Conservation (phyloP, 2,113 vertebrate genomes). For the Prunella fulvescens region DNA sequence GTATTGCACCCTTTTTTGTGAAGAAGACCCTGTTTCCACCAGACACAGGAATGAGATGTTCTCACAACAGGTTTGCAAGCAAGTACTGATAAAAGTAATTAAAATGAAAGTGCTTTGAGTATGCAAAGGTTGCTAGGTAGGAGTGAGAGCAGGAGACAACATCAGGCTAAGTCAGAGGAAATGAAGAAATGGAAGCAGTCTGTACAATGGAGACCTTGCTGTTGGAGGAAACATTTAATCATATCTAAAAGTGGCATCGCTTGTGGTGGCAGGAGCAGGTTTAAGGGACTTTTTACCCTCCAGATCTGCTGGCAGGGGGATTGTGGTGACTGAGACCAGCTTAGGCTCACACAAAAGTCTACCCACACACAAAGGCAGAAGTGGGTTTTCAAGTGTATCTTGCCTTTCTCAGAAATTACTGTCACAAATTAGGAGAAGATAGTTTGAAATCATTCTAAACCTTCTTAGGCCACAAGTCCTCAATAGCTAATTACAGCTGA, state of each 20-base stretch:
- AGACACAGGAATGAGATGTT: not conserved
- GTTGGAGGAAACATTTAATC: conserved; percentile 8
- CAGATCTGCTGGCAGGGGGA: fast-evolving
- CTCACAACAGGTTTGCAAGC: not conserved
- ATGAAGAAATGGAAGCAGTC: conserved; percentile 27
- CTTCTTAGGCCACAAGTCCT: not conserved
- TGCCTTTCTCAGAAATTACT: not conserved
- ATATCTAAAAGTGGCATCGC: not conserved
- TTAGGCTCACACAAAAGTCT: not conserved
- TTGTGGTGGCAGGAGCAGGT: not conserved
- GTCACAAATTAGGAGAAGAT: not conserved
- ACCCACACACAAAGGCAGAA: fast-evolving
- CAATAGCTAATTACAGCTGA: not conserved
- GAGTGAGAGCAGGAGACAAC: not conserved
- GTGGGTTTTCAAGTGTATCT: not conserved
- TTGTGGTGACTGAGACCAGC: fast-evolving
- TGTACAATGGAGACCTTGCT: not conserved
- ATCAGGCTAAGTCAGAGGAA: not conserved
- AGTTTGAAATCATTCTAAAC: not conserved
- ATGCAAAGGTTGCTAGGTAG: not conserved
- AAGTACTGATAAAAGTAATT: not conserved
- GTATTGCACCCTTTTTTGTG: not conserved
- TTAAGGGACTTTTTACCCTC: not conserved
- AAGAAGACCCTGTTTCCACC: not conserved
- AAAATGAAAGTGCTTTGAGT: not conserved